Conservation (phyloP, 2,113 vertebrate species). For the Daboia siamensis region DNA sequence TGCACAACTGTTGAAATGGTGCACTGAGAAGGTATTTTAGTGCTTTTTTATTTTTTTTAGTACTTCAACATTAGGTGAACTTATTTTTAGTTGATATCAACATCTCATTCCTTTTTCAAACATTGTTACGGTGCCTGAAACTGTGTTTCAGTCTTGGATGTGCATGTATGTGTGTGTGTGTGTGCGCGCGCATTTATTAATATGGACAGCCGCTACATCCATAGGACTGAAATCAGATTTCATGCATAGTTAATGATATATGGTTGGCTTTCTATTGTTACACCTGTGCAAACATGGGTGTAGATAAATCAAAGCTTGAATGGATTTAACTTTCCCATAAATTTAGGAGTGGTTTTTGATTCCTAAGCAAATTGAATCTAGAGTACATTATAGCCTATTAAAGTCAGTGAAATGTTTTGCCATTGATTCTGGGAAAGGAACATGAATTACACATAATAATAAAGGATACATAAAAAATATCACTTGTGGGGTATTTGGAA, state of each 20-base stretch:
- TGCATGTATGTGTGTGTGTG: neutral
- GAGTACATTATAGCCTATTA: neutral
- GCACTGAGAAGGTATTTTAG: neutral
- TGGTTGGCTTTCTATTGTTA: slow-evolving; percentile 8
- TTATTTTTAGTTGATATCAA: neutral
- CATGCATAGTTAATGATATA: slow-evolving; percentile 15
- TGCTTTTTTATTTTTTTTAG: neutral
- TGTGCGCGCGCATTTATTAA: neutral
- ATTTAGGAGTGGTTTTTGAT: slow-evolving; percentile 14
- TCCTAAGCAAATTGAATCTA: slow-evolving; percentile 10
- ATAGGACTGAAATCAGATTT: neutral
- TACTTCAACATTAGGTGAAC: neutral
- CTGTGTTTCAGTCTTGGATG: neutral
- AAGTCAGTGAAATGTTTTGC: neutral
- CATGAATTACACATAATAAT: neutral
- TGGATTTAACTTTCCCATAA: slow-evolving; percentile 15
- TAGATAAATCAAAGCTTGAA: neutral
- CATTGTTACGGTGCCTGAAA: neutral
- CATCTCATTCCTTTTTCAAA: slow-evolving; percentile 6
- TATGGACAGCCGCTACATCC: neutral
- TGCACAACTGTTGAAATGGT: neutral
- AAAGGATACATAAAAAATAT: neutral
- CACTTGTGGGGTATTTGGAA: neutral
- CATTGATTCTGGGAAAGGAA: neutral
- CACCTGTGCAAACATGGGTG: slow-evolving; percentile 30